Evolutionary conservation across 64 coral and sea anemone species (phyloP).

Genomic region (Montipora cactus): DNA sequence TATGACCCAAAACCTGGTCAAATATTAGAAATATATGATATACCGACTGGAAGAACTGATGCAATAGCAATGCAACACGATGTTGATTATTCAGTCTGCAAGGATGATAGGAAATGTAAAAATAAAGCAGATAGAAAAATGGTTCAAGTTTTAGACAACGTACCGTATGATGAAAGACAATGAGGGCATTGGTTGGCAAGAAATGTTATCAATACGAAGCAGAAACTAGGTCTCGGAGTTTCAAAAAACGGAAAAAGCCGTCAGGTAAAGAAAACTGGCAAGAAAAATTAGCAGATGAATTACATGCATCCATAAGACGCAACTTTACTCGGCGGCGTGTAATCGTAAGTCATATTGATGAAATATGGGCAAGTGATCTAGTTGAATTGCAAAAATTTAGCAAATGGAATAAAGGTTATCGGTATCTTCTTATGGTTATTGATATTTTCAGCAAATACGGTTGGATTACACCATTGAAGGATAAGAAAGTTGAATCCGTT

Average conservation of each 20-base stretch:
- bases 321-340: constrained; percentile 37
- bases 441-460: constrained; percentile 53
- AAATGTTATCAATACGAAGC: background rate
- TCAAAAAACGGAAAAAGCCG: constrained; percentile 15
- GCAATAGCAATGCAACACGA: no score
- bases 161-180: background rate
- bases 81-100: no score
- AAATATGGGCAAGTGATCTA: constrained; percentile 8
- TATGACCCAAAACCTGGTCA: no score
- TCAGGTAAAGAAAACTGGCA: constrained; percentile 6
- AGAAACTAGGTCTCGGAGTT: background rate
- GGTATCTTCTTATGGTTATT: constrained; percentile 44
- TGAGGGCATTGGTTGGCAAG: background rate
- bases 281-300: constrained; percentile 15
- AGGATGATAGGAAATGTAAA: no score
- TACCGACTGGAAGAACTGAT: no score
- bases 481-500: background rate
- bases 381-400: constrained; percentile 57
- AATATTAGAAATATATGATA: no score
- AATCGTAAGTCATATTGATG: constrained; percentile 23
- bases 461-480: constrained; percentile 14
- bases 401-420: constrained; percentile 57
- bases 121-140: no score
- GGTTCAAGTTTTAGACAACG: no score
- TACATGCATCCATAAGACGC: background rate